phyloP scores from a whole-genome alignment of 2,113 vertebrate genomes.

The Hystrix cristata region DNA sequence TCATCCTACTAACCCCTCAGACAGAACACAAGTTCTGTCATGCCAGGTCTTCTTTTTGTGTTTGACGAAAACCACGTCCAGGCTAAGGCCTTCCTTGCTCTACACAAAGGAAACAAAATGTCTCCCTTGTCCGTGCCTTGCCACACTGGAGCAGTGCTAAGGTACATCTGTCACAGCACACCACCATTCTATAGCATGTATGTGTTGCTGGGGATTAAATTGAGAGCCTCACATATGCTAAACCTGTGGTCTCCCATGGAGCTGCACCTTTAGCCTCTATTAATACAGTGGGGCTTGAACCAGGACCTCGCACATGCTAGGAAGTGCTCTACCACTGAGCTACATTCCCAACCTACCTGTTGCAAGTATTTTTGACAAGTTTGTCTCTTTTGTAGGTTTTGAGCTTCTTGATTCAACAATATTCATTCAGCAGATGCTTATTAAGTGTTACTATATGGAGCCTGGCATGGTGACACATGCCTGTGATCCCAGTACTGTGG shows the following conservation, averaged over 20 bases:
- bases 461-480: no score
- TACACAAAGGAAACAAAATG: background rate
- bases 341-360: background rate
- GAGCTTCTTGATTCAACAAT: background rate
- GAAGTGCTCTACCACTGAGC: background rate
- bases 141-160: background rate
- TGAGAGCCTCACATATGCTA: background rate
- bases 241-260: background rate
- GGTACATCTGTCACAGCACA: rapidly evolving
- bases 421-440: background rate
- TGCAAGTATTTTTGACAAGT: background rate
- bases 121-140: background rate
- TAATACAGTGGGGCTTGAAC: background rate
- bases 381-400: background rate
- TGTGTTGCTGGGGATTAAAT: background rate
- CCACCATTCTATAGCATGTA: background rate
- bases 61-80: background rate
- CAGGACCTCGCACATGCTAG: background rate
- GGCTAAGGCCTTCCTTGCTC: background rate
- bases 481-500: no score
- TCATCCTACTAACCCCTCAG: conserved; percentile 80
- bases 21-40: conserved; percentile 80
- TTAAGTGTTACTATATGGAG: no score
- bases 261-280: background rate
- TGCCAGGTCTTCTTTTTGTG: conserved; percentile 6